phyloP scores from a whole-genome alignment of 1,140 invertebrate species.

The Aporrectodea caliginosa region DNA sequence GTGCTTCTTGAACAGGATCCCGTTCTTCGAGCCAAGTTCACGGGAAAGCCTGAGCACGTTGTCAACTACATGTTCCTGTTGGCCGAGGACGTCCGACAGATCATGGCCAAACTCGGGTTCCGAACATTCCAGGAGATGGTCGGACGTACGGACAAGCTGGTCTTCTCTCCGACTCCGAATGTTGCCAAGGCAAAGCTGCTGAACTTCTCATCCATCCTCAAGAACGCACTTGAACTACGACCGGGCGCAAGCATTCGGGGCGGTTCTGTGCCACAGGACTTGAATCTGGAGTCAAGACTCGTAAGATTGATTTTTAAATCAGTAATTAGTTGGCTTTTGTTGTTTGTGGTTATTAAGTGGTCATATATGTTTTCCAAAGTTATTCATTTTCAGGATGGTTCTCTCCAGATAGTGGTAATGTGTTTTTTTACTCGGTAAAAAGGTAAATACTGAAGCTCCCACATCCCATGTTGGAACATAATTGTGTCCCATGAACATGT shows the following conservation, averaged over 20 bases:
- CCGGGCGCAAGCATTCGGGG: slow-evolving; percentile 87
- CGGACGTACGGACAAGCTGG: slow-evolving; percentile 79
- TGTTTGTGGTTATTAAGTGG: too few species aligned
- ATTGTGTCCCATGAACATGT: too few species aligned
- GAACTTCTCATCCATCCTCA: slow-evolving; percentile 78
- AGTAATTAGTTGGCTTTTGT: too few species aligned
- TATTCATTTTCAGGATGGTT: too few species aligned
- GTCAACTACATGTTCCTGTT: slow-evolving; percentile 97
- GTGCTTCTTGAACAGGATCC: too few species aligned
- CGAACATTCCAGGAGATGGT: slow-evolving; percentile 86
- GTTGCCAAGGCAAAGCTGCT: slow-evolving; percentile 78
- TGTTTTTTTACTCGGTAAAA: too few species aligned
- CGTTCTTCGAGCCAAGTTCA: slow-evolving; percentile 88
- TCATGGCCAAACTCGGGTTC: slow-evolving; percentile 88
- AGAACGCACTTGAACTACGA: slow-evolving; percentile 81
- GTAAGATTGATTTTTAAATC: too few species aligned
- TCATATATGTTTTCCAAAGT: too few species aligned
- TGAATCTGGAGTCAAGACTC: slow-evolving; percentile 81
- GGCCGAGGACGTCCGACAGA: slow-evolving; percentile 87
- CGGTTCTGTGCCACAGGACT: slow-evolving; percentile 79
- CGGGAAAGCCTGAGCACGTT: slow-evolving; percentile 94
- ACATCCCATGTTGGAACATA: too few species aligned
- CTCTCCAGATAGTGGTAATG: too few species aligned
- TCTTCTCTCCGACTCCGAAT: slow-evolving; percentile 58
- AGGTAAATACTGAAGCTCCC: too few species aligned